phyloP scores from a whole-genome alignment of 2,113 vertebrate genomes.

The Sturnira hondurensis region DNA sequence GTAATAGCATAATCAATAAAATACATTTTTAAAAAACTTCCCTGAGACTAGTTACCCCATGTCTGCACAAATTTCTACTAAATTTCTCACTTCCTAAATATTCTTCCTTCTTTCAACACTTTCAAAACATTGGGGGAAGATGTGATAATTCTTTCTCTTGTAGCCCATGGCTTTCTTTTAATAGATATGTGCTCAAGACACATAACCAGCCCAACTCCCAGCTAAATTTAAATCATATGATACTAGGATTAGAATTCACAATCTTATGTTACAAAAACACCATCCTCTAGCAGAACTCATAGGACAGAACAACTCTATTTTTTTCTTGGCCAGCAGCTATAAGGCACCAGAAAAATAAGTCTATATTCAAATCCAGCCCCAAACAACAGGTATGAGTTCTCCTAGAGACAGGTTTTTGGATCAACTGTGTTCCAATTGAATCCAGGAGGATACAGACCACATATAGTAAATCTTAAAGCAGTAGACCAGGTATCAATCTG shows the following conservation, averaged over 20 bases:
- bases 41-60: neutral
- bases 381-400: neutral
- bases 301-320: slow-evolving; percentile 48
- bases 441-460: neutral
- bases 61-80: slow-evolving; percentile 28
- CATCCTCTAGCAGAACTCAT: neutral
- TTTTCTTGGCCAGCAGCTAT: slow-evolving; percentile 21
- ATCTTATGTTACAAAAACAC: slow-evolving; percentile 63
- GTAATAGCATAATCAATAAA: too few species aligned
- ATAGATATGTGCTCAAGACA: slow-evolving; percentile 56
- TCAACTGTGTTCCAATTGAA: neutral
- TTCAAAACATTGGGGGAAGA: slow-evolving; percentile 23
- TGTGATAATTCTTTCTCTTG: slow-evolving; percentile 33
- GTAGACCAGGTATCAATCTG: neutral
- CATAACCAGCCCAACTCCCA: slow-evolving; percentile 14
- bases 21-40: neutral
- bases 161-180: slow-evolving; percentile 52
- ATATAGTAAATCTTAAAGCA: neutral
- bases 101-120: slow-evolving; percentile 17
- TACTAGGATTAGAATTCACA: slow-evolving; percentile 56
- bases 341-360: neutral
- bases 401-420: neutral
- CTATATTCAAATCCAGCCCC: neutral
- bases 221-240: slow-evolving; percentile 61
- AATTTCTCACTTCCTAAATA: slow-evolving; percentile 50